Evolutionary conservation across 2,888 invertebrate genomes (phyloP), one percentile per base, ranked within the genome.

Genomic region (Cordilura impudica): DNA sequence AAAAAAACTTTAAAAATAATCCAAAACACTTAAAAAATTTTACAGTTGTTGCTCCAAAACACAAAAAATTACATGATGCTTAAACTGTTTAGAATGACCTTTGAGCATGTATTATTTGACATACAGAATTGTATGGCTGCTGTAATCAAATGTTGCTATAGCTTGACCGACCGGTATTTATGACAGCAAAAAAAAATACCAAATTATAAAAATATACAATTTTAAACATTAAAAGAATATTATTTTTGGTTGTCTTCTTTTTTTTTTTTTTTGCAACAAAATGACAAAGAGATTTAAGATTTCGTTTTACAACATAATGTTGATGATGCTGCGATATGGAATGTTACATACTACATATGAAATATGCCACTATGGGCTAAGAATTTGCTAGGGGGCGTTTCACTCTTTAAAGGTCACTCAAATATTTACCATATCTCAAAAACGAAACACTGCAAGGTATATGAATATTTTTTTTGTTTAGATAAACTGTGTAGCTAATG

Each of bases 81-180:
- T 74, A 74, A 78, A 78, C 74, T 66, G 70, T 54, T 66, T 23
- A 39, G 29, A 21, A 56, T 73, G 77, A 80, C 76, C 77, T 80
- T 80, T 80, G 49, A 66, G 43, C 73, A 7, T 45, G 49, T 56
- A 67, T 71, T 75, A 72, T 58, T 53, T 58, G 39, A 54, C 53
- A 75, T 23, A 54, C n/a, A 39, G n/a, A 1, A 1, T 2, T n/a
- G 35, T 39, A n/a, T 39, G n/a, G 35, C 4, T 39, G 35, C 0
- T n/a, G n/a, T 39, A n/a, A n/a, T 39, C 4, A 39, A 29, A 49
- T 29, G 12, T 45, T 66, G 35, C 70, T 53, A 60, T 65, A 53
- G 60, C 60, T 39, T 16, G 58, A 58, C 45, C 14, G 76, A 60
- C 76, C 71, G 53, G 71, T 47, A 35, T 63, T 63, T 63, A 43